Conservation (phyloP, 2,113 vertebrate genomes). For the Equus quagga region DNA sequence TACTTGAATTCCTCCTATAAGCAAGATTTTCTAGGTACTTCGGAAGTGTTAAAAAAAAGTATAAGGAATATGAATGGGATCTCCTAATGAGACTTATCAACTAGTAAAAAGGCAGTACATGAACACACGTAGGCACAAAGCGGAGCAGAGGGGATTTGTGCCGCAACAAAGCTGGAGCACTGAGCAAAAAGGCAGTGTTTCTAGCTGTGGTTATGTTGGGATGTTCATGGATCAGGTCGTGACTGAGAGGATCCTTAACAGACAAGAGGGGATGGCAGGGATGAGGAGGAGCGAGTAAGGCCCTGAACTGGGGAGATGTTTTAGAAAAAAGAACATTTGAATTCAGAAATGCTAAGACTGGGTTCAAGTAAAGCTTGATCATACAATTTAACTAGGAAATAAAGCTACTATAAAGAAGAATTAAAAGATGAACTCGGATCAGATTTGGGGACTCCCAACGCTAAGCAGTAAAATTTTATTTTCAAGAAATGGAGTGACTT, state of each 20-base stretch:
- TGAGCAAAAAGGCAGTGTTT: neutral
- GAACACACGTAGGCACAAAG: neutral
- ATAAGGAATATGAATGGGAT: neutral
- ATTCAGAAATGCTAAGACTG: neutral
- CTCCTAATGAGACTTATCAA: neutral
- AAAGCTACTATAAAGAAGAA: conserved; percentile 15
- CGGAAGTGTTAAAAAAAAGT: neutral
- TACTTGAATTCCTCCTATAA: neutral
- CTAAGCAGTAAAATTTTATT: conserved; percentile 39
- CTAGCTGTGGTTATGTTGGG: neutral
- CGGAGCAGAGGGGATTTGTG: no score
- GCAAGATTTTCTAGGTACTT: neutral
- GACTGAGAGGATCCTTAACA: neutral
- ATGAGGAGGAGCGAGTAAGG: neutral
- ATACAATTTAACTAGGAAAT: conserved; percentile 40
- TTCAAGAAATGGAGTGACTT: conserved; percentile 11
- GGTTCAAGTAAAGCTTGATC: neutral
- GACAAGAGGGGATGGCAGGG: neutral
- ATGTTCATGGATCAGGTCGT: neutral
- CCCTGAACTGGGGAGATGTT: neutral
- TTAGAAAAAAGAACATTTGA: neutral
- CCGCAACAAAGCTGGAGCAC: neutral
- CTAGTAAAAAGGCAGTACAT: neutral
- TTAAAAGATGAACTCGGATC: conserved; percentile 42
- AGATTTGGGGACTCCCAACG: neutral